Conservation (phyloP, 64 coral and sea anemone genomes). For the Montipora sp. region DNA sequence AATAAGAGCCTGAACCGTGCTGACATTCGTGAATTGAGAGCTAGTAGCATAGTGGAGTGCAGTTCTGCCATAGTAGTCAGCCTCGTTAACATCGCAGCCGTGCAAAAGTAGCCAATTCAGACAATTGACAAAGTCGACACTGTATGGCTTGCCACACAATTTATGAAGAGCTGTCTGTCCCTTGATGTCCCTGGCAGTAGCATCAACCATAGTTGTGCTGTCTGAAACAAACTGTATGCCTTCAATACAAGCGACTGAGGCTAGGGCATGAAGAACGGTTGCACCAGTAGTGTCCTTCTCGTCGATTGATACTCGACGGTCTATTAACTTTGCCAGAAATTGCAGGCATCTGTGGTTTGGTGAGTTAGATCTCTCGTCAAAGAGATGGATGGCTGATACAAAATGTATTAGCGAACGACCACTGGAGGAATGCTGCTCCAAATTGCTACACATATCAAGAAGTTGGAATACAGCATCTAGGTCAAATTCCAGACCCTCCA, state of each 20-base stretch:
- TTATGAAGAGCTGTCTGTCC: constrained; percentile 74
- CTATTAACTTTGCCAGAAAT: constrained; percentile 68
- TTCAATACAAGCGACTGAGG: constrained; percentile 69
- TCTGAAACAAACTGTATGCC: constrained; percentile 71
- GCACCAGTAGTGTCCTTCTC: constrained; percentile 60
- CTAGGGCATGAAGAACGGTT: constrained; percentile 70
- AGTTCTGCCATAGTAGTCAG: constrained; percentile 69
- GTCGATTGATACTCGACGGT: constrained; percentile 50
- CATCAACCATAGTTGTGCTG: constrained; percentile 67
- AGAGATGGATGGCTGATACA: constrained; percentile 70
- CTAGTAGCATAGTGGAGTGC: constrained; percentile 68
- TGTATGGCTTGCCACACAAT: constrained; percentile 62
- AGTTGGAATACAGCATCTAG: constrained; percentile 52
- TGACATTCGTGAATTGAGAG: constrained; percentile 61
- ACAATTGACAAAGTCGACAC: constrained; percentile 66
- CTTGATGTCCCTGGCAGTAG: constrained; percentile 68
- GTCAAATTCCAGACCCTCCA: constrained; percentile 65
- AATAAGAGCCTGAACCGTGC: constrained; percentile 65
- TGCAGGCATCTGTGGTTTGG: constrained; percentile 65
- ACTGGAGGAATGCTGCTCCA: constrained; percentile 68
- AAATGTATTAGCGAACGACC: constrained; percentile 74
- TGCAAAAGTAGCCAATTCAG: constrained; percentile 70
- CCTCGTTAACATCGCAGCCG: constrained; percentile 60
- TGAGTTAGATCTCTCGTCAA: constrained; percentile 65
- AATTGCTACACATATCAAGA: constrained; percentile 71